These are phyloP conservation scores for Diarsia dahlii DNA, from an alignment of 2,888 invertebrate species.

Conservation along the genomic window DNA sequence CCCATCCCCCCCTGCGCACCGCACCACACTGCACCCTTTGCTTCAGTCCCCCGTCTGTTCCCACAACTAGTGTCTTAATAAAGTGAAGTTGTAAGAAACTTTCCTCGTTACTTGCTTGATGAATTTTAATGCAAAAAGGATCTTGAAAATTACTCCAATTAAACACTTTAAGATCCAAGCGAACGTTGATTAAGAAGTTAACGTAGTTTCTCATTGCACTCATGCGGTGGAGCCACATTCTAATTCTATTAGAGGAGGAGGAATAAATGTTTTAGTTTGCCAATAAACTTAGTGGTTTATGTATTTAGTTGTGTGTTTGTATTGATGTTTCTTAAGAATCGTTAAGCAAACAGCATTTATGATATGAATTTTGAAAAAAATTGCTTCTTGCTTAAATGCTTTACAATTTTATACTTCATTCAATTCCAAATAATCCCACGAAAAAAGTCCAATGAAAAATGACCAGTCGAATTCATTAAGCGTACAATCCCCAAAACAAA, in stretches of 20 bases:
- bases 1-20: neutral
- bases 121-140: slow-evolving; percentile 71
- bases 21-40: neutral
- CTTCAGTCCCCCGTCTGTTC: slow-evolving; percentile 11
- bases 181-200: slow-evolving; percentile 46
- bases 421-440: neutral
- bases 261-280: slow-evolving; percentile 5
- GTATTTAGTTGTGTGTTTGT: neutral
- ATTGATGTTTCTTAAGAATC: neutral
- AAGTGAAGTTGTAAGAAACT: slow-evolving; percentile 59
- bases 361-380: neutral
- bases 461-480: slow-evolving; percentile 49
- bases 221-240: slow-evolving; percentile 17
- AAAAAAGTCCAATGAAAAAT: slow-evolving; percentile 48
- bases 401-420: neutral
- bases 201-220: slow-evolving; percentile 33
- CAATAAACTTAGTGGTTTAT: slow-evolving; percentile 2
- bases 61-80: slow-evolving; percentile 42
- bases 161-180: slow-evolving; percentile 50
- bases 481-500: slow-evolving; percentile 62
- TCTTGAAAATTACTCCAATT: slow-evolving; percentile 63
- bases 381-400: neutral
- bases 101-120: slow-evolving; percentile 69
- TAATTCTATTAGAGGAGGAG: slow-evolving; percentile 21
- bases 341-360: neutral